Conservation (phyloP, 2,797 vertebrate genomes). For the Telmatherina bonti region DNA sequence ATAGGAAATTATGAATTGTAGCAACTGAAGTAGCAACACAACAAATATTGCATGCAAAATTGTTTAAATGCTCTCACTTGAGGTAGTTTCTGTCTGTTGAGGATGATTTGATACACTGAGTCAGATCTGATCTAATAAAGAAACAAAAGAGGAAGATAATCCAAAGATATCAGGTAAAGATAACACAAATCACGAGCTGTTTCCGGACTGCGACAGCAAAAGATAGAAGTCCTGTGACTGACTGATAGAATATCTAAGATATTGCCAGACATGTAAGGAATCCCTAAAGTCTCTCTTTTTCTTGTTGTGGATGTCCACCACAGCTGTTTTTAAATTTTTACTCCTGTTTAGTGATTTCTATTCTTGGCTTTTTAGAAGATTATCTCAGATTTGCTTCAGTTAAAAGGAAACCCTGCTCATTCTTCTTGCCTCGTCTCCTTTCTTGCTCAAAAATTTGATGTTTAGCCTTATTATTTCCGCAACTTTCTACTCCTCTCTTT, state of each 20-base stretch:
- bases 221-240: neutral
- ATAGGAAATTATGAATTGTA: neutral
- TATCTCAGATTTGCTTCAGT: neutral
- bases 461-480: conserved; percentile 7
- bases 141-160: neutral
- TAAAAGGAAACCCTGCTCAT: conserved; percentile 1
- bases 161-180: neutral
- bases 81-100: neutral
- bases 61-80: neutral
- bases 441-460: conserved; percentile 31
- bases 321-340: neutral
- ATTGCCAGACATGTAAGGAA: neutral
- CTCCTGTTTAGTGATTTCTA: neutral
- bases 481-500: conserved; percentile 15
- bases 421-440: conserved; percentile 27
- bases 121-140: neutral
- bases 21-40: neutral
- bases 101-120: neutral
- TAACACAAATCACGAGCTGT: neutral
- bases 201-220: neutral
- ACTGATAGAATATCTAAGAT: neutral
- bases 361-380: neutral
- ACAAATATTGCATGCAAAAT: neutral
- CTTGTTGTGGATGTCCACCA: neutral
- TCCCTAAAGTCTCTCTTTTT: neutral